Evolutionary conservation across 1,140 invertebrate species (phyloP).

Genomic region (Bombus soroeensis): DNA sequence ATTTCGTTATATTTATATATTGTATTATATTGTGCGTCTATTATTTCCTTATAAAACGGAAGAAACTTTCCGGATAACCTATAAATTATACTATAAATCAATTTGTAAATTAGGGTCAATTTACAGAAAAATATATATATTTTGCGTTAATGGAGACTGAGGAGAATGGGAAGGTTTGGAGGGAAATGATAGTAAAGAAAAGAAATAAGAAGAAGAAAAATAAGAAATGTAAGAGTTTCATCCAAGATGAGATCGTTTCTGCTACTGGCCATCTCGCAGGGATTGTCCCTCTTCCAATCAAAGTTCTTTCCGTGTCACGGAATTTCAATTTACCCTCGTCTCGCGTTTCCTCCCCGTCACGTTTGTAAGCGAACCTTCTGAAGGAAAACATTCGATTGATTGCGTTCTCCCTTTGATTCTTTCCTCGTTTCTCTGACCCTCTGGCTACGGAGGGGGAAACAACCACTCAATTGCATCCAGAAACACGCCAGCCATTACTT

Average conservation of each 20-base stretch:
- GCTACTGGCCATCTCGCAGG: not conserved
- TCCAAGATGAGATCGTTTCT: not conserved
- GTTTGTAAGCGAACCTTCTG: slow-evolving; percentile 25
- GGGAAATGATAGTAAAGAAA: accelerated
- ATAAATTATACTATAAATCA: no score
- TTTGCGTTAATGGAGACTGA: no score
- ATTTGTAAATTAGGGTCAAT: no score
- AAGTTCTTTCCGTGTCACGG: slow-evolving; percentile 53
- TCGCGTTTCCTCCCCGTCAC: not conserved
- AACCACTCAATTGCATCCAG: slow-evolving; percentile 15
- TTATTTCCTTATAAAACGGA: no score
- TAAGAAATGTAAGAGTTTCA: not conserved
- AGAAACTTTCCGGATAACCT: no score
- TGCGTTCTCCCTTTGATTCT: slow-evolving; percentile 49
- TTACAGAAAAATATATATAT: no score
- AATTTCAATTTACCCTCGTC: slow-evolving; percentile 61
- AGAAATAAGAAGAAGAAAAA: not conserved
- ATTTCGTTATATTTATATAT: no score
- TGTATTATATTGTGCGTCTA: no score
- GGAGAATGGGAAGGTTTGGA: accelerated
- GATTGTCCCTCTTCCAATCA: slow-evolving; percentile 36
- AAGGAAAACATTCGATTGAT: slow-evolving; percentile 62
- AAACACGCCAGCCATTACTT: not conserved
- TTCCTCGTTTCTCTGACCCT: slow-evolving; percentile 61
- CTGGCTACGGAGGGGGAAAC: not conserved